Evolutionary conservation across 2,113 vertebrate genomes (phyloP), one percentile per base, ranked within the genome.

Genomic region (Pachycephala philippinensis): DNA sequence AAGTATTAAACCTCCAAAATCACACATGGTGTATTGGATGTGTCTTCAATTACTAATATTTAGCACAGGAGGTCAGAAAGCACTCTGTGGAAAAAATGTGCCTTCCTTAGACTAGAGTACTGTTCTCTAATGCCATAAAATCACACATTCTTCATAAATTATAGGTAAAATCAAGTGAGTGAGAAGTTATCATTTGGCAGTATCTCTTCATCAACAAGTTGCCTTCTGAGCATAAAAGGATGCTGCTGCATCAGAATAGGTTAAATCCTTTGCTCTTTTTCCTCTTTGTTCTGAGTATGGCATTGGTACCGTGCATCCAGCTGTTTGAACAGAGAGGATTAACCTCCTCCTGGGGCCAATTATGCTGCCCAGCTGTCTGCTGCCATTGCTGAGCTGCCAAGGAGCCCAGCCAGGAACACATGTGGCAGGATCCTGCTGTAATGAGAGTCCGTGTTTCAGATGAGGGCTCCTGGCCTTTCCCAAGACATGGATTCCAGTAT

Each of bases 131-230:
- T 54, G 19, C 90, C 39, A 80, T 31, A 24, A 94, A 92, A 84
- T 76, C 52, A 60, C 30, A 74, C 3, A 40, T 83, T 86, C 45
- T 94, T 94, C 27, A 86, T 75, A 96, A 61, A 72, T 86, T 63
- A 65, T 33, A 39, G 30, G 63, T 63, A 66, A 93, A 86, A 86
- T 87, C 47, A 85, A 68, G 71, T 10, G 44, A 90, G 15, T 60
- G 81, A 90, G 86, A 88, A 90, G 30, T 47, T 20, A 11, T 77
- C 44, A 60, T 20, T 77, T 1, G 10, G 21, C 31, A 69, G 61
- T 76, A 44, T n/a, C 20, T 85, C 26, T 94, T 84, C 35, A 77
- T 95, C 92, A 95, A 78, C 52, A 82, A 40, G 79, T 89, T 65
- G 8, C 33, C 28, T 87, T 87, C 30, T 88, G 54, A 94, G 49